Evolutionary conservation across 2,113 vertebrate species (phyloP).

Genomic region (Dascyllus trimaculatus): DNA sequence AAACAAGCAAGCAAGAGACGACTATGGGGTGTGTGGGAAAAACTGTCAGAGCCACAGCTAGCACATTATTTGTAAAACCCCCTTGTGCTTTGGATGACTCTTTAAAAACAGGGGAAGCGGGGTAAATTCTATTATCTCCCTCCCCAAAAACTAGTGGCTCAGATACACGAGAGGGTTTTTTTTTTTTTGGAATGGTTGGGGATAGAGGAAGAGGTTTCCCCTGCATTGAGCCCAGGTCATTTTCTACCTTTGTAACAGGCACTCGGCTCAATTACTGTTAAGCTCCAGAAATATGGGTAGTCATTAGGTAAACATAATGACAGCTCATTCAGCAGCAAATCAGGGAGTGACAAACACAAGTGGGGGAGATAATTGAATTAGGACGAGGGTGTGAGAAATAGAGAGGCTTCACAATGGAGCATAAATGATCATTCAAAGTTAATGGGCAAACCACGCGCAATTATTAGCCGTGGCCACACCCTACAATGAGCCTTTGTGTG

Average conservation of each 20-base stretch:
- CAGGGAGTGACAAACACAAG: slow-evolving; percentile 72
- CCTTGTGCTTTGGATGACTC: slow-evolving; percentile 58
- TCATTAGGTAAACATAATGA: slow-evolving; percentile 82
- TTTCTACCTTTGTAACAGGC: slow-evolving; percentile 70
- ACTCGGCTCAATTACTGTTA: slow-evolving; percentile 69
- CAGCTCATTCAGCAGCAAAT: slow-evolving; percentile 72
- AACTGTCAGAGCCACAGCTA: slow-evolving; percentile 53
- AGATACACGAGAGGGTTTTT: slow-evolving; percentile 6
- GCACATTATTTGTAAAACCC: slow-evolving; percentile 56
- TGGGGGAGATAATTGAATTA: slow-evolving; percentile 79
- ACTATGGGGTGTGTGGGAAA: slow-evolving; percentile 47
- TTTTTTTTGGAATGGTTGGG: background rate
- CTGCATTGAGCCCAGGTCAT: slow-evolving; percentile 61
- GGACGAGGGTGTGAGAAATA: slow-evolving; percentile 70
- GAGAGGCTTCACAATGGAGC: slow-evolving; percentile 58
- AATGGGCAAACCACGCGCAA: slow-evolving; percentile 70
- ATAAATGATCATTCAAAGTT: slow-evolving; percentile 78
- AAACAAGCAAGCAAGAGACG: slow-evolving; percentile 39
- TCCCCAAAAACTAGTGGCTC: slow-evolving; percentile 28
- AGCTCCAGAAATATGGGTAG: slow-evolving; percentile 65
- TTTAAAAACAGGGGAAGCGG: slow-evolving; percentile 42
- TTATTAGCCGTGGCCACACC: slow-evolving; percentile 72
- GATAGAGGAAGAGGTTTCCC: slow-evolving; percentile 22
- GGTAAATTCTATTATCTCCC: slow-evolving; percentile 63
- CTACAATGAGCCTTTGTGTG: slow-evolving; percentile 32